Percentiles rank a stretch among this genome's conserved stretches.
phyloP scores from a whole-genome alignment of 2,888 invertebrate species.

The Periphyllus acericola region DNA sequence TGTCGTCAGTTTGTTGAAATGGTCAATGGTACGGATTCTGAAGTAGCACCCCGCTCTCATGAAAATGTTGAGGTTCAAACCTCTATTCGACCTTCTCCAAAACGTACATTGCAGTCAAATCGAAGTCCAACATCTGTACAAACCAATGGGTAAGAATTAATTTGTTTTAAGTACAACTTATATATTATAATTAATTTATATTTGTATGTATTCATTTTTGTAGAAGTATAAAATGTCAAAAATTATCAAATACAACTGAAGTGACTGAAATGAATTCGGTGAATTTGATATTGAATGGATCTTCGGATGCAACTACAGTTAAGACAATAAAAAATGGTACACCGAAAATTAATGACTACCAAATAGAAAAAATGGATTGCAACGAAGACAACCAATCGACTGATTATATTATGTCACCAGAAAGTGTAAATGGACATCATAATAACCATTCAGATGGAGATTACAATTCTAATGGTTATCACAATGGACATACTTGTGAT shows the following conservation, averaged over 20 bases:
- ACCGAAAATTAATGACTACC: slow-evolving; percentile 56
- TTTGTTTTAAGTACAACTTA: background rate
- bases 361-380: slow-evolving; percentile 60
- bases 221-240: slow-evolving; percentile 59
- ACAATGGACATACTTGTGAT: slow-evolving; percentile 56
- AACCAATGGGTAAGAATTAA: slow-evolving; percentile 50
- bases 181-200: background rate
- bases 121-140: slow-evolving; percentile 52
- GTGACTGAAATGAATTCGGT: slow-evolving; percentile 59
- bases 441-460: slow-evolving; percentile 42
- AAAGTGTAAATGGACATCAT: slow-evolving; percentile 57
- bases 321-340: slow-evolving; percentile 55
- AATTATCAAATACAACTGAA: slow-evolving; percentile 53
- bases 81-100: slow-evolving; percentile 50
- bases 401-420: slow-evolving; percentile 52
- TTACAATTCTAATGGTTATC: slow-evolving; percentile 57
- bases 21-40: slow-evolving; percentile 91
- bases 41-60: slow-evolving; percentile 67
- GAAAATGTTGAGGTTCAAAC: slow-evolving; percentile 54
- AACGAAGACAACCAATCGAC: slow-evolving; percentile 56
- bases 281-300: slow-evolving; percentile 57
- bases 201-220: background rate
- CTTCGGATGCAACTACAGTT: slow-evolving; percentile 45
- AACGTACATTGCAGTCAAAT: slow-evolving; percentile 59
- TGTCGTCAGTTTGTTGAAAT: slow-evolving; percentile 99